Base-by-base conservation (phyloP, 2,113 vertebrate species). In the Myiozetetes cayanensis region DNA sequence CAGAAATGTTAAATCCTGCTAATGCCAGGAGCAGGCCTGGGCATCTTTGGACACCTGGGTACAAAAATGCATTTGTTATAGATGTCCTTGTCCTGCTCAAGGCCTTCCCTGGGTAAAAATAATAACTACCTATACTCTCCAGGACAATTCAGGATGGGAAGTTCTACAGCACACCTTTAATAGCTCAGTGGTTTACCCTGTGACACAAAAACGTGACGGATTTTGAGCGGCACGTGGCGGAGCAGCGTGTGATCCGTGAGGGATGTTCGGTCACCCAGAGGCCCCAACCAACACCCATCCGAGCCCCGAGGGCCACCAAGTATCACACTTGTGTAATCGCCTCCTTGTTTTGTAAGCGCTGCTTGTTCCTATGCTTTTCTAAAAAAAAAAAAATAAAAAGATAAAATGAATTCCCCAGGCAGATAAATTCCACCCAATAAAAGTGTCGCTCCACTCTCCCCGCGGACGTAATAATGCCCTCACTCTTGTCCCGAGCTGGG, bases 401-500 rank as follows among this genome's bases (percentile, higher is more conserved):
- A 55, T 8, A 30, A 31, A 71, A 74, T 22, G 22, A 59, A 50
- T 37, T 16, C 67, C 9, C 28, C 14, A n/a, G 41, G 56, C 70
- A 85, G 90, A 93, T 82, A 79, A 95, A 96, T 95, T 58, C 70
- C 44, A 68, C 87, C 93, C 95, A 92, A 95, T 94, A 85, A 94
- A 96, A 1, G 71, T 58, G 93, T 89, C 71, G 5, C 63, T 76
- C 63, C 3, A 2, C 72, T 13, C 1, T 94, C 96, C 96, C 96
- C 0, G 0, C 0, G 91, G 96, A 95, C 35, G 1, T 61, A 87
- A 97, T 96, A 94, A 93, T 12, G 63, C 62, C 87, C 87, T 96
- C 93, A 55, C 91, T 53, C 93, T 71, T 85, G 81, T 79, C 91
- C 89, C 2, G 4, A 46, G 37, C 85, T 96, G 96, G 93, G 91